Conservation (phyloP, 2,888 invertebrate species). For the Acanthosepion lycidas region DNA sequence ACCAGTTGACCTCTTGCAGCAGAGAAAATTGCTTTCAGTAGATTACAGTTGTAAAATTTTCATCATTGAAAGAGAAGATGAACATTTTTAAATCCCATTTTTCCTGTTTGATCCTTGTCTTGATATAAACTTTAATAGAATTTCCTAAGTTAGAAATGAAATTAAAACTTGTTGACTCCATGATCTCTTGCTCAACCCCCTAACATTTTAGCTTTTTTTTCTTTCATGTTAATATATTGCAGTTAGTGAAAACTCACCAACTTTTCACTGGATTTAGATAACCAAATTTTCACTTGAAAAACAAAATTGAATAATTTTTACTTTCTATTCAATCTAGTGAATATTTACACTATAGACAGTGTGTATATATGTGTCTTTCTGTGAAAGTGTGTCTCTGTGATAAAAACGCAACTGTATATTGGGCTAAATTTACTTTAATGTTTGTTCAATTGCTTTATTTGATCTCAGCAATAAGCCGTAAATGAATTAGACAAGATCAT, state of each 20-base stretch:
- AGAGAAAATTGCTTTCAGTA: too few relatives aligned
- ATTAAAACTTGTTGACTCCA: not conserved
- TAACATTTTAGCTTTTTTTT: not conserved
- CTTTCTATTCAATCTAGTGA: not conserved
- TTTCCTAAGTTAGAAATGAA: not conserved
- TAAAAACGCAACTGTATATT: not conserved
- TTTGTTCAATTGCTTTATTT: not conserved
- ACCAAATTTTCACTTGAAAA: not conserved
- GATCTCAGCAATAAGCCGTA: not conserved
- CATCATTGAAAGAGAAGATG: too few relatives aligned
- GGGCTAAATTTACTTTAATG: not conserved
- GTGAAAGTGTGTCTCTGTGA: not conserved
- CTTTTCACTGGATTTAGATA: not conserved
- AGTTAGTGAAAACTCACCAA: not conserved
- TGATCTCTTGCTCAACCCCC: not conserved
- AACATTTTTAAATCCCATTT: not conserved
- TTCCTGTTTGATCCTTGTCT: not conserved
- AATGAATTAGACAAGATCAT: not conserved
- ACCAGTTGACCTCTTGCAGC: too few relatives aligned
- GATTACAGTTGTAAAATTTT: too few relatives aligned
- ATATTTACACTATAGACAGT: not conserved
- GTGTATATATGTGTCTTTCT: not conserved
- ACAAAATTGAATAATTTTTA: slow-evolving; percentile 9
- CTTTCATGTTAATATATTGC: not conserved
- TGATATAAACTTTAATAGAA: not conserved